phyloP scores from a whole-genome alignment of 2,888 invertebrate genomes.

The Erebia epiphron region DNA sequence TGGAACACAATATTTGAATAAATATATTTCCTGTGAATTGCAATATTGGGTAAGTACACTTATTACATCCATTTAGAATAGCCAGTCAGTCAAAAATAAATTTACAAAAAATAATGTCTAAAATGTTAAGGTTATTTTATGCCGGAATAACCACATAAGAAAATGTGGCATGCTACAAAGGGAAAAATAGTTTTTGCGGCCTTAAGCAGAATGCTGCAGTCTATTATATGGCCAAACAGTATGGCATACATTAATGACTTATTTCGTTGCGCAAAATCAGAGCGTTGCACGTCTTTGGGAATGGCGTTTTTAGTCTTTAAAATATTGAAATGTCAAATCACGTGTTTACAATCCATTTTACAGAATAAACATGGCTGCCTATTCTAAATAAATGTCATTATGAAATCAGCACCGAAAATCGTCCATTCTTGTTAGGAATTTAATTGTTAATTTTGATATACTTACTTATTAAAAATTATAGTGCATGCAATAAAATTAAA shows the following conservation, averaged over 20 bases:
- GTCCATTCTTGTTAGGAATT: conserved; percentile 72
- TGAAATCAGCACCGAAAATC: conserved; percentile 53
- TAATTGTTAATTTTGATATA: conserved; percentile 66
- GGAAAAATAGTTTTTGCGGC: too few species aligned
- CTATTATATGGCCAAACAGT: too few species aligned
- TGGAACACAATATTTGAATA: conserved; percentile 42
- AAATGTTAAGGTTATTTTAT: too few species aligned
- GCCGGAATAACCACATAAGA: too few species aligned
- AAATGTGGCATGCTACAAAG: too few species aligned
- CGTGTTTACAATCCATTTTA: not conserved
- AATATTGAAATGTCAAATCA: too few species aligned
- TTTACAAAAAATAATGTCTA: too few species aligned
- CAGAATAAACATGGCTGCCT: not conserved
- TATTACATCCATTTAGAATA: not conserved
- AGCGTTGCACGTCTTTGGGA: too few species aligned
- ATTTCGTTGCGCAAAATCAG: not conserved
- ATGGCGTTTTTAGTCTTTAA: not conserved
- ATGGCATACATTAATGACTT: too few species aligned
- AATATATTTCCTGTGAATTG: conserved; percentile 41
- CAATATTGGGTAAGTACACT: conserved; percentile 18
- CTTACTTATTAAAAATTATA: conserved; percentile 43
- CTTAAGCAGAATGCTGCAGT: too few species aligned
- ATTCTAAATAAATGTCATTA: not conserved
- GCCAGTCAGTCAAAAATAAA: not conserved
- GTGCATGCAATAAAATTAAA: conserved; percentile 78